Conservation (phyloP, 2,113 vertebrate species). For the Picathartes gymnocephalus region DNA sequence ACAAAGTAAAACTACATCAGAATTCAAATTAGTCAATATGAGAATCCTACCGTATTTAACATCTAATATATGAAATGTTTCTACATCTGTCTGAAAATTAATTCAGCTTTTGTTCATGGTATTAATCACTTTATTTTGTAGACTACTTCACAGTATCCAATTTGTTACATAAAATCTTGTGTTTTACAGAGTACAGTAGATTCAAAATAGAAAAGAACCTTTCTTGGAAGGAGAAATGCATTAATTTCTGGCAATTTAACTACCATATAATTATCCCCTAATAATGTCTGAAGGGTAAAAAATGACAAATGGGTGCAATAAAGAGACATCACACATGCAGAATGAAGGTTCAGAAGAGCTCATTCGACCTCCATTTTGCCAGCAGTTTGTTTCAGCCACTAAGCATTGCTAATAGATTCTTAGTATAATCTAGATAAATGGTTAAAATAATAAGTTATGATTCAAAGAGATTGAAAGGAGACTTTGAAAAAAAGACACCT, state of each 20-base stretch:
- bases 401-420: not conserved
- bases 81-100: slow-evolving; percentile 1
- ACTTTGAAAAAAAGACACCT: not conserved
- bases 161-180: not conserved
- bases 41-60: not conserved
- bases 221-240: slow-evolving; percentile 20
- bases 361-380: not conserved
- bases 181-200: not conserved
- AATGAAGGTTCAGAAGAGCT: slow-evolving; percentile 5
- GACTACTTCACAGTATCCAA: not conserved
- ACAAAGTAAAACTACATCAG: not conserved
- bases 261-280: slow-evolving; percentile 41
- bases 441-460: not conserved
- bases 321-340: not conserved
- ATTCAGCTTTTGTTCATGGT: not conserved
- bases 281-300: slow-evolving; percentile 41
- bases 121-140: slow-evolving; percentile 35
- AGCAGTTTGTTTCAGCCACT: not conserved
- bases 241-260: slow-evolving; percentile 39
- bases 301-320: slow-evolving; percentile 38
- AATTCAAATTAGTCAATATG: not conserved
- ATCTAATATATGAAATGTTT: slow-evolving; percentile 11
- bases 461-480: not conserved
- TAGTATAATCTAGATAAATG: not conserved
- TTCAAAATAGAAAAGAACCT: slow-evolving; percentile 2